Evolutionary conservation across 2,888 invertebrate species (phyloP).

Genomic region (Sclerodermus sp.): DNA sequence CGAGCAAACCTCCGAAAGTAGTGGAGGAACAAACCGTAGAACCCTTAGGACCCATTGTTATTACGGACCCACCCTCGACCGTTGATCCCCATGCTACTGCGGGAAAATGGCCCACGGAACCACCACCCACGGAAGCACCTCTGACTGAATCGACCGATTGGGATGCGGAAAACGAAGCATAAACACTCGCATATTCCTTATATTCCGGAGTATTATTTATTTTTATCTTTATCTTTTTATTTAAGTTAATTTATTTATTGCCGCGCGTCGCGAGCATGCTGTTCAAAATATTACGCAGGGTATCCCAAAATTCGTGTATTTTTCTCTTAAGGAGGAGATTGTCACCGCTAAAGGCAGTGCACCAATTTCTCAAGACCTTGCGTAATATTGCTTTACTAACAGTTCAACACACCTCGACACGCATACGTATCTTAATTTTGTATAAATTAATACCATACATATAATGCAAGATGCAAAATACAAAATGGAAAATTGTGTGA

Average conservation of each 20-base stretch:
- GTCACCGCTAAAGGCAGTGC: too few species aligned
- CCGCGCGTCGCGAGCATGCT: too few species aligned
- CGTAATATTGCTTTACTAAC: too few species aligned
- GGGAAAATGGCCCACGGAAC: slow-evolving; percentile 53
- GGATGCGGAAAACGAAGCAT: slow-evolving; percentile 53
- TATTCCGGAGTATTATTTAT: slow-evolving; percentile 4
- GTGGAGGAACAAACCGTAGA: slow-evolving; percentile 37
- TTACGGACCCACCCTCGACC: slow-evolving; percentile 43
- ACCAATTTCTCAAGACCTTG: too few species aligned
- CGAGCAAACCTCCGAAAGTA: not conserved
- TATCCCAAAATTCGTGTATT: too few species aligned
- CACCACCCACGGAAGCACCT: slow-evolving; percentile 43
- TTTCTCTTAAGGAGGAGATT: too few species aligned
- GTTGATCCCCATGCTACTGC: slow-evolving; percentile 47
- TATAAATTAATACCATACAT: too few species aligned
- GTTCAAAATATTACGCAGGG: too few species aligned
- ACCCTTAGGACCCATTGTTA: slow-evolving; percentile 45
- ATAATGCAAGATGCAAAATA: too few species aligned
- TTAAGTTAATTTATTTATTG: slow-evolving; percentile 18
- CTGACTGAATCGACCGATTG: slow-evolving; percentile 29
- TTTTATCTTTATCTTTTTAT: slow-evolving; percentile 23
- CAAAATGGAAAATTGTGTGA: too few species aligned
- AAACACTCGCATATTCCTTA: slow-evolving; percentile 12
- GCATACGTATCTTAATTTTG: too few species aligned
- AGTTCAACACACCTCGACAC: too few species aligned